Evolutionary conservation across 2,797 vertebrate genomes (phyloP).

Genomic region (Darevskia mixta): DNA sequence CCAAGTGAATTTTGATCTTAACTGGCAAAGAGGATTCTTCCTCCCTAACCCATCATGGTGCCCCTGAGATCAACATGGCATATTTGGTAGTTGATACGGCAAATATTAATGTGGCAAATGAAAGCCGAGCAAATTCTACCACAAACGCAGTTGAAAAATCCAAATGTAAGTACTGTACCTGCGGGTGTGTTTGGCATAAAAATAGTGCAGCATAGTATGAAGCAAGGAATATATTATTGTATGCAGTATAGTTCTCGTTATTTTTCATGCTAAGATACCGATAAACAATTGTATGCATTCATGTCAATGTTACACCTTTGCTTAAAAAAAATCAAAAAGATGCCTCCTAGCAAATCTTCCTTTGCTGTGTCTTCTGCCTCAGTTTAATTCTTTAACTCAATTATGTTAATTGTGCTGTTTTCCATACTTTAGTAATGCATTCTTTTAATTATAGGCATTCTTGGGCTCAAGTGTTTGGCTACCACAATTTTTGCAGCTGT

Average conservation of each 20-base stretch:
- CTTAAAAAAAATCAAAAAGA: neutral
- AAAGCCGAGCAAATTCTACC: neutral
- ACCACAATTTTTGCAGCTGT: slow-evolving; percentile 25
- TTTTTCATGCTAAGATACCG: neutral
- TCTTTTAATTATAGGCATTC: slow-evolving; percentile 4
- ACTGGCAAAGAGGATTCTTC: neutral
- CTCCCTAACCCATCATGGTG: no score
- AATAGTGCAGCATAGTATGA: neutral
- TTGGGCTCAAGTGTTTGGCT: slow-evolving; percentile 11
- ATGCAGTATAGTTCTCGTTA: neutral
- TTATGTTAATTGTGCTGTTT: slow-evolving; percentile 27
- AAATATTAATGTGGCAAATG: neutral
- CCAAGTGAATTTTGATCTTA: neutral
- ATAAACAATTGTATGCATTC: neutral
- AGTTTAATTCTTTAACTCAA: slow-evolving; percentile 11
- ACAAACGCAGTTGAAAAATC: neutral
- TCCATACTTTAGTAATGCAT: neutral
- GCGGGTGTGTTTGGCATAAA: neutral
- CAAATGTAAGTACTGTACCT: neutral
- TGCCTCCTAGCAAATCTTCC: neutral
- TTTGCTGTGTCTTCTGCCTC: neutral
- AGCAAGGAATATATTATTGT: neutral
- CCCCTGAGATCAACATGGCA: no score
- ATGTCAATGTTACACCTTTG: neutral
- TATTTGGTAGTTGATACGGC: neutral